Evolutionary conservation across 2,113 vertebrate species (phyloP), one percentile per base, ranked within the genome.

Genomic region (Mus musculus): DNA sequence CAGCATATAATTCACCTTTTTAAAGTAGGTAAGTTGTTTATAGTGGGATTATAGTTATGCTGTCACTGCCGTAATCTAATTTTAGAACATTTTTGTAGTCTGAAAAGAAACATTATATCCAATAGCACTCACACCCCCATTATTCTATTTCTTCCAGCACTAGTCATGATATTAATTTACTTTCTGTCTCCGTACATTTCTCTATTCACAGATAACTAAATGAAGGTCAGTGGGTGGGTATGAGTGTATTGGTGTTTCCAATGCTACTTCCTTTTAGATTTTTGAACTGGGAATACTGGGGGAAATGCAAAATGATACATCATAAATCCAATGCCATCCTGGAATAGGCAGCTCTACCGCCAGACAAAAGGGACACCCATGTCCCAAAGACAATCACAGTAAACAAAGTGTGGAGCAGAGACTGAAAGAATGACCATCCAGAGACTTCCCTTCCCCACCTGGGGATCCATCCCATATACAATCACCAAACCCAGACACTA

Each of bases 31-130:
- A 71, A 3, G 59, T 65, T 73, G 6, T 4, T 78, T 86, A 46
- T 77, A 56, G 26, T 80, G 28, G 42, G 71, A 42, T 89, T 46
- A 71, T n/a, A 89, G 63, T 73, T 84, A 46, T 49, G 36, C 36
- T 89, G 5, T 80, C 26, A 84, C 91, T 63, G 63, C 39, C 22
- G 87, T 69, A 87, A 59, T 71, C 61, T 63, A 94, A 89, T 78
- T 96, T 91, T 61, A 80, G 56, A 91, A 69, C 71, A 85, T 84
- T 95, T 92, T 78, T 10, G 42, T 93, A 93, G 20, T 42, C 10
- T 16, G 4, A 39, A 75, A 84, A 69, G 78, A 77, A 93, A 73
- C 16, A 3, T 39, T 52, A 9, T 73, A 28, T 11, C 22, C 46
- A 82, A 49, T 73, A 93, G 14, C 30, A 91, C 54, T 76, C 56